A percentile compares a stretch with the other conserved stretches of the same genome.
phyloP scores from a whole-genome alignment of 2,888 invertebrate species.

The Asteroscopus sphinx region DNA sequence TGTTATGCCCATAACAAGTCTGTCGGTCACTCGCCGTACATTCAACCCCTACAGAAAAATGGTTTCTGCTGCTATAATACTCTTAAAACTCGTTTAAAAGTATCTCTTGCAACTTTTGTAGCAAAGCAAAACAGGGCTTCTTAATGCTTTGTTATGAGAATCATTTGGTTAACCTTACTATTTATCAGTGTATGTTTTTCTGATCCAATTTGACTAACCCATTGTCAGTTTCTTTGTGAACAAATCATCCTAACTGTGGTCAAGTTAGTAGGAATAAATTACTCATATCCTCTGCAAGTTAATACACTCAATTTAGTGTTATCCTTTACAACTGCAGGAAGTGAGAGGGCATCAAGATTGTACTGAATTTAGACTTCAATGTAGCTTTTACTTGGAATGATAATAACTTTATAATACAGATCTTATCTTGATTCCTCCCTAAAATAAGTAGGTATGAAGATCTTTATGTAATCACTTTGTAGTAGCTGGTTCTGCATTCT shows the following conservation, averaged over 20 bases:
- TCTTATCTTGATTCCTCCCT: too few species aligned
- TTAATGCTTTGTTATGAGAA: neutral
- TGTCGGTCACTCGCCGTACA: conserved; percentile 20
- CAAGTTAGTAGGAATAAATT: conserved; percentile 57
- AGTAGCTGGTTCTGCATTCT: too few species aligned
- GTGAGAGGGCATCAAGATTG: conserved; percentile 32
- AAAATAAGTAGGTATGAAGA: too few species aligned
- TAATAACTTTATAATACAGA: neutral
- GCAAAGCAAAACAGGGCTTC: conserved; percentile 3
- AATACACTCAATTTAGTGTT: conserved; percentile 49
- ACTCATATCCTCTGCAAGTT: conserved; percentile 61
- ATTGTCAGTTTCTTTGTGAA: conserved; percentile 51
- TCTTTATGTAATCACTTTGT: too few species aligned
- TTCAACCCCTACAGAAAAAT: conserved; percentile 24
- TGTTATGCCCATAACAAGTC: conserved; percentile 43
- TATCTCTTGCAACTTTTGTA: conserved; percentile 24
- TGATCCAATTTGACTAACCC: conserved; percentile 21
- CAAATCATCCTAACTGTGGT: conserved; percentile 49
- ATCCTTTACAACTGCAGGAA: conserved; percentile 44
- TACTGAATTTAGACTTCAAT: conserved; percentile 22
- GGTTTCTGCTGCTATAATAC: conserved; percentile 1
- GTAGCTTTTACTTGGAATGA: neutral
- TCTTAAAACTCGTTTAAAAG: conserved; percentile 34
- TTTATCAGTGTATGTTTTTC: conserved; percentile 6
- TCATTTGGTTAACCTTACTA: conserved; percentile 3